Base-by-base conservation (phyloP, 53 echinoderm and acorn worm genomes). In the Hippasteria phrygiana region DNA sequence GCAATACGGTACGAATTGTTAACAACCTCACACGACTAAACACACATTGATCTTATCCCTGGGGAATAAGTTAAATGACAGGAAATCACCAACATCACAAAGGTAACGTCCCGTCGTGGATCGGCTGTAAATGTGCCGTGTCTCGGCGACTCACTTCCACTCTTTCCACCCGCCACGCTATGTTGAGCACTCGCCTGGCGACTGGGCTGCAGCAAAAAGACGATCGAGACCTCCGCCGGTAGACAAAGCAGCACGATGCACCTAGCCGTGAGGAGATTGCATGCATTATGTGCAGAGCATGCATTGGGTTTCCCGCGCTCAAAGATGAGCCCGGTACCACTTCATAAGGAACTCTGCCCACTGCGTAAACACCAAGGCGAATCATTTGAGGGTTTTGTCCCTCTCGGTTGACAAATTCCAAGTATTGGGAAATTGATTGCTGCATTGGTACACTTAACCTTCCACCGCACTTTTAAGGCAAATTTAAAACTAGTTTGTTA, bases 121-220 rank as follows among this genome's bases (percentile, higher is more conserved):
- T 43, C 45, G n/a, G 9, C 14, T 8, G 65, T 81, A 81, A 81
- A 81, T 64, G 81, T 64, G 43, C 64, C 81, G 65, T 81, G 65
- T 65, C 81, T 26, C 9, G 62, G 55, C 81, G n/a, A 81, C 39
- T 46, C 39, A 81, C 62, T 64, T 55, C 78, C 55, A 55, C 59
- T 45, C 75, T 37, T 50, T 29, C 46, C 38, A n/a, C 34, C 6
- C 1, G 40, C 16, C 33, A 77, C 77, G 55, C 33, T 5, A 35
- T 1, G 28, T 35, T 77, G 77, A 77, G 77, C 20, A 28, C 41
- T 32, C 55, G 55, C 77, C 33, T 17, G 55, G 55, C 77, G 77
- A 78, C 78, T 16, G 31, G 1, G 13, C 20, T 34, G 38, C 69
- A 67, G 59, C 69, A 1, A 35, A 9, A 36, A 36, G 43, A 20